These are phyloP conservation scores for Echinarachnius parma DNA, from an alignment of 53 echinoderm and acorn worm species.

Conservation along the genomic window DNA sequence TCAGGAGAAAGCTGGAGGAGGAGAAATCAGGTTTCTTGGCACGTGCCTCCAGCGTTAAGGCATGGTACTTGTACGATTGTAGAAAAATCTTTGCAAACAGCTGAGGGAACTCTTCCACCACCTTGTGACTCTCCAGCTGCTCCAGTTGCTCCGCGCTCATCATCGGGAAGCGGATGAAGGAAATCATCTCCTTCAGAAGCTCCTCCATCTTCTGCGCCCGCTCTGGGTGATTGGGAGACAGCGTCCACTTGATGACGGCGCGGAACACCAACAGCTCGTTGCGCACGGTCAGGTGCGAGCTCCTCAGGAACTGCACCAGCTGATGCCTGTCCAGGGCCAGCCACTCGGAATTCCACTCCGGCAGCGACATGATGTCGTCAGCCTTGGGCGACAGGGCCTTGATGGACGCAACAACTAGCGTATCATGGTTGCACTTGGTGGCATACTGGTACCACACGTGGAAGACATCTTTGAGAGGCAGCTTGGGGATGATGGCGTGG, in stretches of 20 bases:
- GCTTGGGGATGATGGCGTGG: slow-evolving; percentile 85
- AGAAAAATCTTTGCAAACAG: slow-evolving; percentile 70
- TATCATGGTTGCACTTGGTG: slow-evolving; percentile 96
- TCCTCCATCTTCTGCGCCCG: slow-evolving; percentile 62
- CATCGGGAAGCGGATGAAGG: slow-evolving; percentile 87
- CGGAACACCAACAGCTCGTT: slow-evolving; percentile 86
- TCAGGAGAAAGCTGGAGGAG: slow-evolving; percentile 63
- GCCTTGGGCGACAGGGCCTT: slow-evolving; percentile 93
- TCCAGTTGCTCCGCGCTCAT: slow-evolving; percentile 93
- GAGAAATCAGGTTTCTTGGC: slow-evolving; percentile 64
- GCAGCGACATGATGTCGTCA: slow-evolving; percentile 95
- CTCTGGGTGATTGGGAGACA: slow-evolving; percentile 84
- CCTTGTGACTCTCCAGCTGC: slow-evolving; percentile 63
- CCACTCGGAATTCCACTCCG: slow-evolving; percentile 96
- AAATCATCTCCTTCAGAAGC: slow-evolving; percentile 67
- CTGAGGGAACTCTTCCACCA: slow-evolving; percentile 65
- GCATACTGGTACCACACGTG: slow-evolving; percentile 99
- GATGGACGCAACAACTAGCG: slow-evolving; percentile 70
- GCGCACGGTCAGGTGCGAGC: slow-evolving; percentile 86
- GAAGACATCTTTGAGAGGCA: slow-evolving; percentile 95
- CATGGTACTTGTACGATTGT: slow-evolving; percentile 89
- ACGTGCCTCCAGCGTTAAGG: slow-evolving; percentile 68
- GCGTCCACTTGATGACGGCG: slow-evolving; percentile 88
- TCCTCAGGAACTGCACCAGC: slow-evolving; percentile 88
- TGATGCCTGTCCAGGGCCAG: slow-evolving; percentile 85